Evolutionary conservation across 2,113 vertebrate genomes (phyloP).

Genomic region (Terrapene triunguis): DNA sequence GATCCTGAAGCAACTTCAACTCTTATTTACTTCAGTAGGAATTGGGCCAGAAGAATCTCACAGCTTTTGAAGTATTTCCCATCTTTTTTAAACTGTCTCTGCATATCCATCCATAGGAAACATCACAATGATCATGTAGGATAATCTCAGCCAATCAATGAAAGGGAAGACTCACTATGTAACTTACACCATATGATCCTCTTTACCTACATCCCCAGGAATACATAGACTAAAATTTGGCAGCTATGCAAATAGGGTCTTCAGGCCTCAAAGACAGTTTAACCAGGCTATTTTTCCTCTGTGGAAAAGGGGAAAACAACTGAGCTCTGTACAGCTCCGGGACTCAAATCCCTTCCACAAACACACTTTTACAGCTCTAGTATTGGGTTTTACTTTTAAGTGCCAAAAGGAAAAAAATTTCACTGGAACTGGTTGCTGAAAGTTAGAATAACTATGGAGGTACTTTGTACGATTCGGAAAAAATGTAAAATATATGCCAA

Average conservation of each 20-base stretch:
- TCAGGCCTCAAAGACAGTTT: not conserved
- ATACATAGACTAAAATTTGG: not conserved
- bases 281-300: slow-evolving; percentile 2
- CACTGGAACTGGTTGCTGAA: not conserved
- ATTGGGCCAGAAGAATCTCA: not conserved
- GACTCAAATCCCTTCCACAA: fast-evolving
- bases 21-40: not conserved
- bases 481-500: not conserved
- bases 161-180: fast-evolving
- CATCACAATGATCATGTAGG: not conserved
- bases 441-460: not conserved
- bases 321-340: not conserved
- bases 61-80: not conserved
- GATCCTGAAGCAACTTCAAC: not conserved
- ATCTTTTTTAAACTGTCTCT: not conserved
- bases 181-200: not conserved
- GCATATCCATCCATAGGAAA: not conserved
- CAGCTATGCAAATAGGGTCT: not conserved
- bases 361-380: not conserved
- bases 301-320: not conserved
- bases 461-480: not conserved
- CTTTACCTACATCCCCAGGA: not conserved
- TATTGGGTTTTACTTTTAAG: not conserved
- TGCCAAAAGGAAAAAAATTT: not conserved
- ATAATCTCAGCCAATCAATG: not conserved